Percentiles rank a stretch among this genome's conserved stretches.
phyloP scores from a whole-genome alignment of 1,140 invertebrate genomes.

The Onthophagus taurus region DNA sequence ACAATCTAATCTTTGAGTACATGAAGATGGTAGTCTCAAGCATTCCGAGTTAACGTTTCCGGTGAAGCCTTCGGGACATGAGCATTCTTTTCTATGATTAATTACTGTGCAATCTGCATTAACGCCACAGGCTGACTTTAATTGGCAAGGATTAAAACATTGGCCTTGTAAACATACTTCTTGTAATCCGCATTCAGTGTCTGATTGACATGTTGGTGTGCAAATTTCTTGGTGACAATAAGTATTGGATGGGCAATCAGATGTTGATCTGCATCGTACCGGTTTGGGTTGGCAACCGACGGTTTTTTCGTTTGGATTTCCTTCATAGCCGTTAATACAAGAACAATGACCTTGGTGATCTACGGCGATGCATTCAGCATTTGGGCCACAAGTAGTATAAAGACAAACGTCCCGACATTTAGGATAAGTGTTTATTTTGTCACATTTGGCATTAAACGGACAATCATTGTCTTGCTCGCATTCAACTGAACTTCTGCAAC shows the following conservation, averaged over 20 bases:
- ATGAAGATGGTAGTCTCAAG: conserved; percentile 72
- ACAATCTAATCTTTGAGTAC: conserved; percentile 60
- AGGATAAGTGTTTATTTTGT: conserved; percentile 26
- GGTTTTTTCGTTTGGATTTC: conserved; percentile 56
- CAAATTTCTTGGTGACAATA: conserved; percentile 76
- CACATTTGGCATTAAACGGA: conserved; percentile 63
- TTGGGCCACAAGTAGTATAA: conserved; percentile 61
- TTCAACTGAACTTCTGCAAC: conserved; percentile 67
- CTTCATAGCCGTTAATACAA: conserved; percentile 67
- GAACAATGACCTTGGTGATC: conserved; percentile 66
- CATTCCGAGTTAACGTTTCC: conserved; percentile 78
- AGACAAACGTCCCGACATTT: conserved; percentile 58
- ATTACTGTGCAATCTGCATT: conserved; percentile 73
- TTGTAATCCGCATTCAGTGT: conserved; percentile 66
- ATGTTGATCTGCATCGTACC: conserved; percentile 55
- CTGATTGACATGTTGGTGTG: conserved; percentile 66
- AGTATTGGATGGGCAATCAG: conserved; percentile 65
- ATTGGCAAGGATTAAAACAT: conserved; percentile 74
- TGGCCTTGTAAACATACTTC: conserved; percentile 76
- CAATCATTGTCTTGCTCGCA: conserved; percentile 70
- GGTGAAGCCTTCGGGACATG: conserved; percentile 75
- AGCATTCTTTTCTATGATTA: conserved; percentile 70
- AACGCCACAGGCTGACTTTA: conserved; percentile 71
- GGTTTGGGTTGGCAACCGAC: conserved; percentile 70
- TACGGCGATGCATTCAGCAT: conserved; percentile 67